phyloP scores from a whole-genome alignment of 1,140 invertebrate genomes.

The Bacillus rossius region DNA sequence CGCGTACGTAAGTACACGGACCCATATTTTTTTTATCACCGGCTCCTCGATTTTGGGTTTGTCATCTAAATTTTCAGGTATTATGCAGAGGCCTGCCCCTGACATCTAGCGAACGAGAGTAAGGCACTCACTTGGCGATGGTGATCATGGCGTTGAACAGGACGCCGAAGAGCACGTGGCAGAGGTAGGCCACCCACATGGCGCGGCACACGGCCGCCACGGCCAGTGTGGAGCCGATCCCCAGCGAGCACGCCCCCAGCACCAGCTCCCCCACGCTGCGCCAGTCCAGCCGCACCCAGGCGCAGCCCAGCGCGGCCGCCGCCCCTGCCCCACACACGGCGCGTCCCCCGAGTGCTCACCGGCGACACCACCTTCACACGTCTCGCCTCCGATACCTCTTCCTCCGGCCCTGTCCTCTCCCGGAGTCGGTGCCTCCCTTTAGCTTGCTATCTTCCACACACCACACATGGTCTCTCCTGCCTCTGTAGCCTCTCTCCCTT shows the following conservation, averaged over 20 bases:
- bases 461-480: background rate
- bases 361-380: no score
- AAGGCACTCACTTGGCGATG: conserved; percentile 44
- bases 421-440: background rate
- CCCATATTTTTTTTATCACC: no score
- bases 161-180: conserved; percentile 43
- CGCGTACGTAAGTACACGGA: no score
- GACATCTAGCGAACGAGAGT: no score
- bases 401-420: background rate
- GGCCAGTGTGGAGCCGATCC: conserved; percentile 38
- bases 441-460: background rate
- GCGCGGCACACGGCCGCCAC: conserved; percentile 33
- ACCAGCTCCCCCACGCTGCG: conserved; percentile 38
- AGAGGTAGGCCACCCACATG: conserved; percentile 42
- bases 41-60: no score
- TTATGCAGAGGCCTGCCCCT: no score
- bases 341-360: no score
- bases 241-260: conserved; percentile 37
- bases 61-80: no score
- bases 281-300: conserved; percentile 43
- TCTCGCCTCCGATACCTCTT: no score
- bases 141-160: conserved; percentile 47
- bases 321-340: conserved; percentile 31
- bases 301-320: conserved; percentile 25
- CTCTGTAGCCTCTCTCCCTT: background rate